Base-by-base conservation (phyloP, 1,140 invertebrate genomes). In the Nylanderia fulva region DNA sequence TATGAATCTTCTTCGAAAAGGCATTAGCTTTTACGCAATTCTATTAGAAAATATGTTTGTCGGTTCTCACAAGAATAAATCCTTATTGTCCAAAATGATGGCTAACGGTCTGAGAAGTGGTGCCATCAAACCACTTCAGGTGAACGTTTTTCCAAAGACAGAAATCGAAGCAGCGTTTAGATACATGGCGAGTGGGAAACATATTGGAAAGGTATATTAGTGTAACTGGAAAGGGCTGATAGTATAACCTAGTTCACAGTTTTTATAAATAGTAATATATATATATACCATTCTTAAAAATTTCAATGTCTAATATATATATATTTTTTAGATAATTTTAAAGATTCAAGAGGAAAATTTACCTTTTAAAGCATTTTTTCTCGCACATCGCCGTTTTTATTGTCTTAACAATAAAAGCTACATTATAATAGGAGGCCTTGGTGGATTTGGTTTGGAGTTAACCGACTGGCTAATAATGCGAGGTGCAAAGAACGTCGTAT, bases 381-480 rank as follows among this genome's bases (percentile, higher is more conserved):
- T 89, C 6, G 96, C 95, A 2, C 84, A 96, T 0, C 95, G 96
- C 9, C 94, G 95, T 52, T 96, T 95, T 42, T 88, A 95, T 18
- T 97, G 96, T 80, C 64, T 95, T 29, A 92, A 61, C 2, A 42
- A 93, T 5, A 86, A 87, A 21, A 94, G 91, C 45, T 96, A 96
- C 83, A 91, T 96, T 18, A 90, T 96, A 58, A 80, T 95, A 60
- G 96, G 98, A 52, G 98, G 98, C 75, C 94, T 98, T 0, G 98
- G 98, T 71, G 98, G 98, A n/a, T 97, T 98, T 92, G 98, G 98
- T 33, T 94, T 98, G 1, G 97, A 98, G 91, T 92, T 98, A 63
- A 95, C 96, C 1, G 96, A 97, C 85, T 98, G 97, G 97, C 88
- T 98, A 60, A 94, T 97, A 24, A 91, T 96, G 24, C 94, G 97